Conservation (phyloP, 92 coral and sea anemone species). For the Zoanthus sansibaricus region DNA sequence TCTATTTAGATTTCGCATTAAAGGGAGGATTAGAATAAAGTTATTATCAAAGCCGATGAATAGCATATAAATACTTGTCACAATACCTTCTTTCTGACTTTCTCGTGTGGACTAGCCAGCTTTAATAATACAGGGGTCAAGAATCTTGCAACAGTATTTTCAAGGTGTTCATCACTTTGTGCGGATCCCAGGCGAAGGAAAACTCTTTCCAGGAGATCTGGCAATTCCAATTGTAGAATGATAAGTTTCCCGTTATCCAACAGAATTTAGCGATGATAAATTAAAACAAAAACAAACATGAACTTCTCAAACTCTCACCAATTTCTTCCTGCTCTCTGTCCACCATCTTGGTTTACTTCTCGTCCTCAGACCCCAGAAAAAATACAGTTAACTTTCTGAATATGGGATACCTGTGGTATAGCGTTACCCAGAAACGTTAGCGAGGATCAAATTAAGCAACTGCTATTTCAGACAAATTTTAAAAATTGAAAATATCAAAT, state of each 20-base stretch:
- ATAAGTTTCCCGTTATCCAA: neutral
- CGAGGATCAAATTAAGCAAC: too few species aligned
- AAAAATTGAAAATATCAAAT: too few species aligned
- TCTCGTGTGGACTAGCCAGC: slow-evolving; percentile 82
- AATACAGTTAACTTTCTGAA: neutral
- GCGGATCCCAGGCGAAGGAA: slow-evolving; percentile 94
- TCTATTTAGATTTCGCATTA: neutral
- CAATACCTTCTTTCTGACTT: slow-evolving; percentile 87
- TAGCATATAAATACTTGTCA: too few species aligned
- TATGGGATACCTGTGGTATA: neutral
- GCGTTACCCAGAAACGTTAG: too few species aligned
- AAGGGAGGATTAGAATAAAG: neutral
- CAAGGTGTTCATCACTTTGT: slow-evolving; percentile 88
- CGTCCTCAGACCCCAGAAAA: slow-evolving; percentile 8
- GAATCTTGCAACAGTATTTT: slow-evolving; percentile 82
- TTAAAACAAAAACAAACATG: neutral
- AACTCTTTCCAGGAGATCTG: slow-evolving; percentile 93
- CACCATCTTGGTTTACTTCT: slow-evolving; percentile 3
- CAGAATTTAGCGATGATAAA: neutral
- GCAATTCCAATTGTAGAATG: neutral
- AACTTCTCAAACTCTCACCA: neutral
- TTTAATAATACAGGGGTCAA: slow-evolving; percentile 88
- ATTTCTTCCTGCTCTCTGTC: slow-evolving; percentile 8
- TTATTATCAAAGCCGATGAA: neutral
- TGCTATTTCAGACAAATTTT: too few species aligned